Conservation (phyloP, 2,797 vertebrate species). For the Acrocephalus scirpaceus region DNA sequence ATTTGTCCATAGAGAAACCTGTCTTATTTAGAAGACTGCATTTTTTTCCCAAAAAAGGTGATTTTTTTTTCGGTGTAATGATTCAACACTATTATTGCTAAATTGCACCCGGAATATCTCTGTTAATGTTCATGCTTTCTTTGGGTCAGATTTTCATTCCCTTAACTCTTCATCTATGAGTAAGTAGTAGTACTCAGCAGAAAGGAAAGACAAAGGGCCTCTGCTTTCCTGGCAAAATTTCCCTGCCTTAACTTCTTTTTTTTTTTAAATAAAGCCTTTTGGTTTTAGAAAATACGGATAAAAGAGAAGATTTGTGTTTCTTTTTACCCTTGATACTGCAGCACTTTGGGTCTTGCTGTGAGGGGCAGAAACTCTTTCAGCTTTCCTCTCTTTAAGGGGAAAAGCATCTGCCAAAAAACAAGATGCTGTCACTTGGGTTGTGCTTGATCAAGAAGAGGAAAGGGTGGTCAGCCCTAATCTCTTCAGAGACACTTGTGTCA, state of each 20-base stretch:
- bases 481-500: not conserved
- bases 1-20: not conserved
- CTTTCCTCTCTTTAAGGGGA: conserved; percentile 32
- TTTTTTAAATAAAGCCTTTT: not conserved
- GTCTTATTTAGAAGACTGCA: not conserved
- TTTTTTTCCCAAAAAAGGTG: not conserved
- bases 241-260: not conserved
- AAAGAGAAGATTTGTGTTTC: not conserved
- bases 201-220: not conserved
- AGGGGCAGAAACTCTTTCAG: not conserved
- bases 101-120: not conserved
- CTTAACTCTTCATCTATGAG: not conserved
- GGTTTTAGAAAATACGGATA: not conserved
- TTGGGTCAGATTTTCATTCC: not conserved
- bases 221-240: not conserved
- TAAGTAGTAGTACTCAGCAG: not conserved
- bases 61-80: not conserved
- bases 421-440: not conserved
- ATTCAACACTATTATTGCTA: not conserved
- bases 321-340: conserved; percentile 29
- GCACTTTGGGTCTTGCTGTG: not conserved
- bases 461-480: conserved; percentile 26
- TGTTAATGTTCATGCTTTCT: not conserved
- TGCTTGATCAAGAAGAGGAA: conserved; percentile 25
- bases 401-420: conserved; percentile 47